Base-by-base conservation (phyloP, 2,888 invertebrate species). In the Asteroscopus sphinx region DNA sequence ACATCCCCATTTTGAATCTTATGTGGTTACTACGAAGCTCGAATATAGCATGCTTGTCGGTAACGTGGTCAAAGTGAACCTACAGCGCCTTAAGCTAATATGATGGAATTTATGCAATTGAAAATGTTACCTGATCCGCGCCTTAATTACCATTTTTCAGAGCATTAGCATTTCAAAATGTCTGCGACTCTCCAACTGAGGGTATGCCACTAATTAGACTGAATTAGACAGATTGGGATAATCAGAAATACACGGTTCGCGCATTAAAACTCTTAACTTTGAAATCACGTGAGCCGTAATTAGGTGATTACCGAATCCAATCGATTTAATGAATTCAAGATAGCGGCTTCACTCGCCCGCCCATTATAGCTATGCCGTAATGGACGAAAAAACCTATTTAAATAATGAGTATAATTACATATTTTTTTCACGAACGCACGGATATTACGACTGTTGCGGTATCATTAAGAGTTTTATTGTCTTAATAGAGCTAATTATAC, bases 401-500 rank as follows among this genome's bases (percentile, higher is more conserved):
- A 92, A 93, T 93, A 93, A 93, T 93, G 93, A 92, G 91, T 90
- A 92, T 93, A 93, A 93, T 93, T 93, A 93, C 89, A 92, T 89
- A 89, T 91, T 92, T 91, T 91, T 93, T 92, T 93, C 91, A 92
- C 90, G 86, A 92, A 90, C 89, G 83, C 89, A 92, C 91, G 90
- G 90, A 91, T 89, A 91, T 91, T 90, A 92, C 91, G 87, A 81
- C 87, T 91, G 92, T 90, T 91, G 92, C 91, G 90, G 93, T 91
- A 92, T 94, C 93, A 93, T 94, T 93, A 94, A 92, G 91, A 92
- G 84, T 92, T 94, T 94, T 94, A 94, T 93, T 93, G 93, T 94
- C 92, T 94, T 93, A 93, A 94, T 93, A 92, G 91, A 91, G 83
- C 92, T 94, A 93, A 94, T 94, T 94, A 93, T 92, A 92, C 87